These are phyloP conservation scores for Microtus agrestis DNA, from an alignment of 2,797 vertebrate species.

Conservation along the genomic window DNA sequence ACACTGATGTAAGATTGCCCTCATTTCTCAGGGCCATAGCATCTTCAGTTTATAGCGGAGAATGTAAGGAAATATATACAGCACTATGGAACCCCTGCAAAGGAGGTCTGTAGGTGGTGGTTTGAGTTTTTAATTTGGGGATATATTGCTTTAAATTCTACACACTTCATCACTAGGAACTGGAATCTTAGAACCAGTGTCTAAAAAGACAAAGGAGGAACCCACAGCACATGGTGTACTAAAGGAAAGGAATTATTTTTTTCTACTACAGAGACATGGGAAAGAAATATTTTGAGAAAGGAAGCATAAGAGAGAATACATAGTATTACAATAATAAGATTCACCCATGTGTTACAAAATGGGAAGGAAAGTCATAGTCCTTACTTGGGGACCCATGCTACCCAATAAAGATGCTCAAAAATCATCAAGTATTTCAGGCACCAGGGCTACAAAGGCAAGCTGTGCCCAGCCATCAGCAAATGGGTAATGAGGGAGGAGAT, in stretches of 20 bases:
- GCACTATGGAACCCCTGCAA: no score
- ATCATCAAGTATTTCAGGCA: rapidly evolving
- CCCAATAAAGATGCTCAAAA: background rate
- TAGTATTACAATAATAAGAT: background rate
- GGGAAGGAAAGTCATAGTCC: background rate
- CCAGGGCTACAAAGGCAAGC: background rate
- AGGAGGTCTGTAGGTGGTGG: background rate
- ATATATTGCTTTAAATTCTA: background rate
- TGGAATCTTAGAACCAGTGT: background rate
- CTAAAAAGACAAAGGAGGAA: background rate
- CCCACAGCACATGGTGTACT: rapidly evolving
- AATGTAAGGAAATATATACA: background rate
- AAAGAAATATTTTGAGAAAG: background rate
- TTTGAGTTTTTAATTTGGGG: background rate
- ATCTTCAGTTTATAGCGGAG: background rate
- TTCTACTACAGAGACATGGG: background rate
- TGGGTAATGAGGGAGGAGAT: rapidly evolving
- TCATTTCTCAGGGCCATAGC: background rate
- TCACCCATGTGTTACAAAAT: background rate
- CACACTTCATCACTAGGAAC: background rate
- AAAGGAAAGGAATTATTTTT: background rate
- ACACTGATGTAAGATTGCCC: background rate
- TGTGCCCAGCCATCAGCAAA: background rate
- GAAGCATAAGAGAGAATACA: background rate
- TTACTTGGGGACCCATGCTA: background rate